Conservation (phyloP, 2,888 invertebrate species). For the Aquatica leii region DNA sequence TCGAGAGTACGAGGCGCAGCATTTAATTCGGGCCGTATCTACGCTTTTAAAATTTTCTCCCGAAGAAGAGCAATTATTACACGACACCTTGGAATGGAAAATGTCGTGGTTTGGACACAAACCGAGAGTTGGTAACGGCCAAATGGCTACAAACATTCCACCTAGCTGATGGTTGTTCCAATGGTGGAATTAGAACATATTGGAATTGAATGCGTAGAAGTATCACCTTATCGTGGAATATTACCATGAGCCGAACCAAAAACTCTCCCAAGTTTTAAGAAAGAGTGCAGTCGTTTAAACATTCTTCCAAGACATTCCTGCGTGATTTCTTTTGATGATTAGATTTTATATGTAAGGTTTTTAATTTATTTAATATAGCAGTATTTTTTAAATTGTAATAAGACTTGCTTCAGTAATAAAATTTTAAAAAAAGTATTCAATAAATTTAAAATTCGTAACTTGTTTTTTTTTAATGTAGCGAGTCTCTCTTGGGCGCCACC, state of each 20-base stretch:
- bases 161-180: slow-evolving; percentile 66
- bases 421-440: too few relatives aligned
- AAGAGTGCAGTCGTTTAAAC: not conserved
- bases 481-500: too few relatives aligned
- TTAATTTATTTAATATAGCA: not conserved
- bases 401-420: too few relatives aligned
- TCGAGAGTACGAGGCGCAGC: slow-evolving; percentile 86
- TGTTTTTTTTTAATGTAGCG: too few relatives aligned
- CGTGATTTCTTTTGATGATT: slow-evolving; percentile 4
- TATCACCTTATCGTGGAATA: too few relatives aligned
- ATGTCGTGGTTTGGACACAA: slow-evolving; percentile 75
- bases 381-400: too few relatives aligned
- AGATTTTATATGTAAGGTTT: not conserved
- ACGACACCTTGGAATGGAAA: slow-evolving; percentile 80
- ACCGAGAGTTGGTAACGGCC: slow-evolving; percentile 65
- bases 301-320: slow-evolving; percentile 20
- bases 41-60: slow-evolving; percentile 82
- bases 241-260: too few relatives aligned
- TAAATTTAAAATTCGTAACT: too few relatives aligned
- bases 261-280: not conserved
- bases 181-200: not conserved
- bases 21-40: slow-evolving; percentile 87
- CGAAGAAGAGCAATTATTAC: slow-evolving; percentile 86
- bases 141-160: slow-evolving; percentile 65
- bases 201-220: too few relatives aligned